These are phyloP conservation scores for Aurelia sp. DNA, from an alignment of 30 jellyfish, hydroid and myxozoan genomes.

Conservation along the genomic window DNA sequence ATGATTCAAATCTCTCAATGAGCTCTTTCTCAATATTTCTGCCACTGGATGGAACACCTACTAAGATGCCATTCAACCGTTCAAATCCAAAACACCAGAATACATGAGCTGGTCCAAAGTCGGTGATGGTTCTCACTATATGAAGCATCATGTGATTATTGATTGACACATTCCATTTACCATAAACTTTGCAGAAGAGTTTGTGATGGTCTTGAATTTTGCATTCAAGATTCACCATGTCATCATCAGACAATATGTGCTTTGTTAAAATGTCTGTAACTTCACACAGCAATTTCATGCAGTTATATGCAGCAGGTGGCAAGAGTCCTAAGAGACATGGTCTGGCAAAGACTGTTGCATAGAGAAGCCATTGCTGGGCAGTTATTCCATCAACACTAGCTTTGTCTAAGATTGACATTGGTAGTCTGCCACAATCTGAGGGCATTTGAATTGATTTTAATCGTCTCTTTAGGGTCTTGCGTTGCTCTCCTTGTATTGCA, in stretches of 20 bases:
- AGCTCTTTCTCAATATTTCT: not conserved
- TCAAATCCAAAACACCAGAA: slow-evolving; percentile 16
- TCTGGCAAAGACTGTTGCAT: too few species aligned
- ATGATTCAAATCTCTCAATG: not conserved
- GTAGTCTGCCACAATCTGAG: not conserved
- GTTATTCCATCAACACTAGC: too few species aligned
- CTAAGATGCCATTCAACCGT: not conserved
- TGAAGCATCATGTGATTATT: slow-evolving; percentile 13
- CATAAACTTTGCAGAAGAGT: not conserved
- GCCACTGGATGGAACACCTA: not conserved
- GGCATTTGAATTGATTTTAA: not conserved
- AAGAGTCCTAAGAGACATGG: too few species aligned
- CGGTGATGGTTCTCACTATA: not conserved
- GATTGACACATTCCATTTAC: slow-evolving; percentile 3
- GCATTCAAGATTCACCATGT: too few species aligned
- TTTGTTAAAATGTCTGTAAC: too few species aligned
- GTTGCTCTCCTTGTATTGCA: not conserved
- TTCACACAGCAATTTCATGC: not conserved
- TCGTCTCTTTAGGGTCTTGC: not conserved
- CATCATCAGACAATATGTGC: too few species aligned
- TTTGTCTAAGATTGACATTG: too few species aligned
- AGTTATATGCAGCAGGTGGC: not conserved
- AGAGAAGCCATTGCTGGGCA: too few species aligned
- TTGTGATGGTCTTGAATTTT: not conserved
- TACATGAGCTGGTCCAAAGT: slow-evolving; percentile 5